Evolutionary conservation across 1,140 invertebrate species (phyloP).

Genomic region (Tetramorium alpestre): DNA sequence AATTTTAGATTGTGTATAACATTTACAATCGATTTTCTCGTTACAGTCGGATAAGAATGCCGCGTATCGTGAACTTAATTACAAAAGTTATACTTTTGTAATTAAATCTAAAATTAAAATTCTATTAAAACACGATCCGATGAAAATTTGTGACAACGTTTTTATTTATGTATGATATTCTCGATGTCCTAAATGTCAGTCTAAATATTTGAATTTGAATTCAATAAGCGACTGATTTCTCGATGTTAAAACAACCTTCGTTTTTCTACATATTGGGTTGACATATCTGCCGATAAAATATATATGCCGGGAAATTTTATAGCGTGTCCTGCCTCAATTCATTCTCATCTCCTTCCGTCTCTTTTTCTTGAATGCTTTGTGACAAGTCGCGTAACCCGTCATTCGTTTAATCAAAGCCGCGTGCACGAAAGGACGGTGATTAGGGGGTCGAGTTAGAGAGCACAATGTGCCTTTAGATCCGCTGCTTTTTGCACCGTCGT

Average conservation of each 20-base stretch:
- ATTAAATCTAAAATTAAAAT: not conserved
- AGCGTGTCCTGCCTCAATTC: not conserved
- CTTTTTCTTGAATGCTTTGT: slow-evolving; percentile 4
- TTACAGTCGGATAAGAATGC: not conserved
- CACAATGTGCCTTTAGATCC: slow-evolving; percentile 44
- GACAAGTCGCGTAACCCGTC: slow-evolving; percentile 44
- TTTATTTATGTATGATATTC: not conserved
- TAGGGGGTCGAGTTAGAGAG: slow-evolving; percentile 43
- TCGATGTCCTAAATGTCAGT: not conserved
- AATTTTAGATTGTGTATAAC: not conserved
- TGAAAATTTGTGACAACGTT: not conserved
- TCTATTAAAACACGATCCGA: not conserved
- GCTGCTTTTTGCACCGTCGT: slow-evolving; percentile 25
- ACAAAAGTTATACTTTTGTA: not conserved
- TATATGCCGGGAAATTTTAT: not conserved
- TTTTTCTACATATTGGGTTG: not conserved
- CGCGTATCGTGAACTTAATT: not conserved
- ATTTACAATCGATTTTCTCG: not conserved
- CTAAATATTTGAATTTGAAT: not conserved
- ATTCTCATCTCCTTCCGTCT: not conserved
- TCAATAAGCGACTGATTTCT: not conserved
- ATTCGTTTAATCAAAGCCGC: slow-evolving; percentile 55
- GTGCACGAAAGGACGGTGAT: slow-evolving; percentile 49
- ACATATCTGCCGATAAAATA: slow-evolving; percentile 6
- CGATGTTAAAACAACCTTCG: slow-evolving; percentile 5